Conservation (phyloP, 2,888 invertebrate species). For the Melanophora roralis region DNA sequence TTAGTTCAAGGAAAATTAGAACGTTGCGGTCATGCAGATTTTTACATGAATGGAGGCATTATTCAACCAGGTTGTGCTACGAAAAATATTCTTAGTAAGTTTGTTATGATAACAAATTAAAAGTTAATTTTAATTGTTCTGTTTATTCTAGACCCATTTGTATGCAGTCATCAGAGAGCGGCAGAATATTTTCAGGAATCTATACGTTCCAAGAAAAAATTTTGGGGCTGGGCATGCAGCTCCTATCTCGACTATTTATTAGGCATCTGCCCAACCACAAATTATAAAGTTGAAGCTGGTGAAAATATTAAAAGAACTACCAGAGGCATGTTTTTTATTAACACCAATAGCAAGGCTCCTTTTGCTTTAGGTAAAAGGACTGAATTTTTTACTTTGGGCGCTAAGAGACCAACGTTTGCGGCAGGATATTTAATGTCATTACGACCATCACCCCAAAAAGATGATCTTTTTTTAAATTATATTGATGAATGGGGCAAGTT, state of each 20-base stretch:
- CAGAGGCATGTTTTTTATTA: constrained; percentile 79
- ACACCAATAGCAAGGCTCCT: constrained; percentile 79
- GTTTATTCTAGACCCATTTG: constrained; percentile 78
- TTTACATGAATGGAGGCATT: constrained; percentile 85
- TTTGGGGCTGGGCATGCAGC: constrained; percentile 83
- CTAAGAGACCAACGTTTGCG: constrained; percentile 61
- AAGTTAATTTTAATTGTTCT: too few species aligned
- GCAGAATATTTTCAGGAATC: constrained; percentile 83
- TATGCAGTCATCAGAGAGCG: constrained; percentile 82
- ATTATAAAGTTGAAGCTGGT: constrained; percentile 78
- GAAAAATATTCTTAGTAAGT: constrained; percentile 77
- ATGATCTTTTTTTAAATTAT: constrained; percentile 70
- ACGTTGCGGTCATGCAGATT: constrained; percentile 83
- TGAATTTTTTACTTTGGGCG: constrained; percentile 72
- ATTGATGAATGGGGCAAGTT: constrained; percentile 76
- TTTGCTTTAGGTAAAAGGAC: constrained; percentile 81
- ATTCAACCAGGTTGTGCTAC: constrained; percentile 82
- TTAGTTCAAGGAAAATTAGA: constrained; percentile 83
- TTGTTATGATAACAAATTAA: too few species aligned
- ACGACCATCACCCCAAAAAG: constrained; percentile 60
- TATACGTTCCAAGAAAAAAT: constrained; percentile 80
- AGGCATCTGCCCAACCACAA: constrained; percentile 80
- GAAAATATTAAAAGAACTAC: constrained; percentile 76
- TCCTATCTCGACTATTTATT: constrained; percentile 80
- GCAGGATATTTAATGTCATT: constrained; percentile 24